A percentile compares a stretch with the other conserved stretches of the same genome.
Conservation (phyloP, 2,113 vertebrate genomes). For the Erinaceus europaeus region DNA sequence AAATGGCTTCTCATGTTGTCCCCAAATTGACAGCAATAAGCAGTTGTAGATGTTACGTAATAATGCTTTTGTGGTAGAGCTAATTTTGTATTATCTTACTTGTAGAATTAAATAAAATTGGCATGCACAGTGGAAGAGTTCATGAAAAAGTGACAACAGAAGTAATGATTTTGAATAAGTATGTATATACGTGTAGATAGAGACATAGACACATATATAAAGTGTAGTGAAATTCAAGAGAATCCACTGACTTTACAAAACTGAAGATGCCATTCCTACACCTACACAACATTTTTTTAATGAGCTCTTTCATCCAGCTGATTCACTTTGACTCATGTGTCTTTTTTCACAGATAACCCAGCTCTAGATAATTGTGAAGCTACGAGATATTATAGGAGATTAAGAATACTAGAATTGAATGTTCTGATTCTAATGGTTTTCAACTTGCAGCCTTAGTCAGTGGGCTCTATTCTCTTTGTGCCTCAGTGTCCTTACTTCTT, state of each 20-base stretch:
- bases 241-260: neutral
- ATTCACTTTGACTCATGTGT: neutral
- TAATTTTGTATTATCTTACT: neutral
- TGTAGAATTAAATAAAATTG: neutral
- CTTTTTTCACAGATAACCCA: neutral
- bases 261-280: neutral
- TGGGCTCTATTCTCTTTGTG: neutral
- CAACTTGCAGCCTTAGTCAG: neutral
- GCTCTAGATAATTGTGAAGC: neutral
- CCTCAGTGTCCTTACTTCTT: neutral
- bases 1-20: neutral
- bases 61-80: neutral
- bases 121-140: neutral
- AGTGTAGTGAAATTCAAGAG: neutral
- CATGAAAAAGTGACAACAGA: neutral
- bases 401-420: too few species aligned
- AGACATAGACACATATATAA: neutral
- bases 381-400: neutral
- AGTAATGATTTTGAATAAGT: neutral
- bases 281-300: neutral
- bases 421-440: neutral
- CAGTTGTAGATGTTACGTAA: neutral
- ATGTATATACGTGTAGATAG: neutral
- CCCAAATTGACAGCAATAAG: neutral
- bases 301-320: constrained; percentile 22